Base-by-base conservation (phyloP, 2,797 vertebrate genomes). In the Tadarida brasiliensis region DNA sequence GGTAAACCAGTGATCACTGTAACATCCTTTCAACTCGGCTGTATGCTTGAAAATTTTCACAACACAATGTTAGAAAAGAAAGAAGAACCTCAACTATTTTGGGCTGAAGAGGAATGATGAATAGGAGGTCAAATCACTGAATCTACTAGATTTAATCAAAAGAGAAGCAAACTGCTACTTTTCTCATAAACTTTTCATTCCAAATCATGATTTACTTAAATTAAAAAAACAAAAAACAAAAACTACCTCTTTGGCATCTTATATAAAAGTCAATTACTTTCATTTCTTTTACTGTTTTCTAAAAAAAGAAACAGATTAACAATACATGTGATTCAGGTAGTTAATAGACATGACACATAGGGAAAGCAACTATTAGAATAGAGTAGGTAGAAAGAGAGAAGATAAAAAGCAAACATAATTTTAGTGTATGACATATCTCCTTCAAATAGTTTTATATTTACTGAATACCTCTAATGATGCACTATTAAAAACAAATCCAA, bases 391-490 rank as follows among this genome's bases (percentile, higher is more conserved):
- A 83, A 90, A 90, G 68, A 61, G 4, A 87, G 28, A 80, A 83
- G 80, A 90, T 54, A 84, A 84, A 96, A 93, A 92, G 65, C 57
- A 93, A 92, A 91, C 51, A 33, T 82, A 96, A 95, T 90, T 97
- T 95, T 86, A 95, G 68, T 80, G 24, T 81, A 95, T 95, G 92
- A 97, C 71, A 89, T 77, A 97, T 92, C 54, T 95, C n/a, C 22
- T 51, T 96, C 78, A 95, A 94, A 92, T 61, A 87, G 68, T 85
- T 95, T 95, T 87, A 73, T 96, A 74, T 90, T 94, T 95, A 94
- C 47, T 93, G 80, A 97, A 80, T 82, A 94, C 67, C n/a, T 94
- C 71, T 95, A 96, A 97, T 82, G 77, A 95, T 87, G 35, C 54
- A 86, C 76, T 96, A 90, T 74, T 94, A 82, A 49, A 84, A 94